These are phyloP conservation scores for Ibidorhyncha struthersii DNA, from an alignment of 2,113 vertebrate species.

Conservation along the genomic window DNA sequence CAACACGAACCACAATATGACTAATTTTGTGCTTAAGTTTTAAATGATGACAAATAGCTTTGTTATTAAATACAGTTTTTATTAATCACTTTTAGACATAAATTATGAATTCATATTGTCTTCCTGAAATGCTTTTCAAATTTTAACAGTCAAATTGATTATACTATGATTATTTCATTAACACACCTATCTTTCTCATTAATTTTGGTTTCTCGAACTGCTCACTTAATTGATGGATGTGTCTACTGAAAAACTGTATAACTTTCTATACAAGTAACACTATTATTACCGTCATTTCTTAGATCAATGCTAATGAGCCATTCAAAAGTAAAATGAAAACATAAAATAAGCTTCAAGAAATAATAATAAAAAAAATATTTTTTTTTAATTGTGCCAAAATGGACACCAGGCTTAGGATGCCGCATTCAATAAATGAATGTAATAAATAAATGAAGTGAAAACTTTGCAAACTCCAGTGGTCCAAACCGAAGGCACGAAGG, in stretches of 20 bases:
- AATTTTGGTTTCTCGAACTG: constrained; percentile 83
- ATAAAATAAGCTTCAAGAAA: constrained; percentile 61
- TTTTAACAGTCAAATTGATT: constrained; percentile 90
- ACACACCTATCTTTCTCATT: constrained; percentile 89
- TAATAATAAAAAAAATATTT: background rate
- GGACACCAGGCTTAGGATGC: background rate
- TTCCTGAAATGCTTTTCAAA: constrained; percentile 86
- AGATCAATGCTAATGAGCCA: constrained; percentile 80
- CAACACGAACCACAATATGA: constrained; percentile 75
- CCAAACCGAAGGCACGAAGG: background rate
- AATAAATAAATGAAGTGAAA: background rate
- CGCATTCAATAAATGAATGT: background rate
- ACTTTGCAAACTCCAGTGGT: background rate
- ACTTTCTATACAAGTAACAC: constrained; percentile 84
- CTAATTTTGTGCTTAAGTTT: constrained; percentile 79
- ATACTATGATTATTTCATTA: constrained; percentile 91
- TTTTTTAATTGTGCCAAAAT: background rate
- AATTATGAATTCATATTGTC: constrained; percentile 86
- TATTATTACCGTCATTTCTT: constrained; percentile 84
- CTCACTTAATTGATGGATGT: constrained; percentile 86
- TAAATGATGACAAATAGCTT: constrained; percentile 88
- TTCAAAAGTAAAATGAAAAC: constrained; percentile 70
- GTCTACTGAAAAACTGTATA: constrained; percentile 79
- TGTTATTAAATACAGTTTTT: constrained; percentile 88
- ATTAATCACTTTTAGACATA: constrained; percentile 86